Percentiles rank a stretch among this genome's conserved stretches.
Conservation (phyloP, 2,113 vertebrate genomes). For the Dunckerocampus dactyliophorus region DNA sequence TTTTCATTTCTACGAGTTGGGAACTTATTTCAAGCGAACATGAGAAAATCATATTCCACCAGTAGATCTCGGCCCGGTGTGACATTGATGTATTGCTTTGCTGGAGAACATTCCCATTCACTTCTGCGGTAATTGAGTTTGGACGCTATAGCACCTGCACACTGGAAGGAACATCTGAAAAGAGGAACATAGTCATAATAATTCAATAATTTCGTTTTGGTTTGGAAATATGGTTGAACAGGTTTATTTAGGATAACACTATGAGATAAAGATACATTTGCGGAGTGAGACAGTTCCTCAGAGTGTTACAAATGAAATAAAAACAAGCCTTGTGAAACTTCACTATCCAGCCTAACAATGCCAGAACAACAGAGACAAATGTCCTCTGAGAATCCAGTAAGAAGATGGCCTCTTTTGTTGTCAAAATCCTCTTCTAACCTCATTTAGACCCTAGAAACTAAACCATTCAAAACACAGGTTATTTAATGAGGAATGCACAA, state of each 20-base stretch:
- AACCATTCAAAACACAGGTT: background rate
- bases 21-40: conserved; percentile 7
- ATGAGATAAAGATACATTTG: background rate
- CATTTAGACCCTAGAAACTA: too few species aligned
- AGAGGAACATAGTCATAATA: too few species aligned
- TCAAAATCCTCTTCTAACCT: background rate
- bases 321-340: background rate
- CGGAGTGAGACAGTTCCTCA: background rate
- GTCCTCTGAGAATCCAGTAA: background rate
- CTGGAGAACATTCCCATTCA: conserved; percentile 1
- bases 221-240: background rate
- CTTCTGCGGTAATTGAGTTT: conserved; percentile 5
- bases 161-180: background rate
- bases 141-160: conserved; percentile 2
- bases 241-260: background rate
- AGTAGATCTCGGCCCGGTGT: conserved; percentile 2
- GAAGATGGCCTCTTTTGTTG: background rate
- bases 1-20: conserved; percentile 8
- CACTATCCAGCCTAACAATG: background rate
- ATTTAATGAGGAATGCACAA: background rate
- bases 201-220: too few species aligned
- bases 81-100: conserved; percentile 11
- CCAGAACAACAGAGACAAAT: background rate
- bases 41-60: conserved; percentile 9
- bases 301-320: background rate